These are phyloP conservation scores for Drepana falcataria DNA, from an alignment of 2,888 invertebrate species.

Conservation along the genomic window DNA sequence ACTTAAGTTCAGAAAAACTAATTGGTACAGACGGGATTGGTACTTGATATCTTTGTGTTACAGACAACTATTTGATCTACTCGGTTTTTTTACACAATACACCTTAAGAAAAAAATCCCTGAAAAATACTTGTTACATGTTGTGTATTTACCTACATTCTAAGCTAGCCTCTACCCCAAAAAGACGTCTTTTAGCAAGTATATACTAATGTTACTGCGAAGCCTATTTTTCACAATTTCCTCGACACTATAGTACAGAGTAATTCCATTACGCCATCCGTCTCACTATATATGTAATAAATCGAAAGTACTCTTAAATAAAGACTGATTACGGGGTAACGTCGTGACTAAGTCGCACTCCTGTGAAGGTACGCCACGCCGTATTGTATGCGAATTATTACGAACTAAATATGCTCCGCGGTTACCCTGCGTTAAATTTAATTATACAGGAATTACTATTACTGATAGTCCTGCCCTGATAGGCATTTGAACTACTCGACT, in stretches of 20 bases:
- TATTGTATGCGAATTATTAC: constrained; percentile 59
- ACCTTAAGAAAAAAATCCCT: no score
- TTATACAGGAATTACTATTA: neutral
- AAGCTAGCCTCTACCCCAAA: no score
- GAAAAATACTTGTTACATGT: no score
- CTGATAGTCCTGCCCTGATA: constrained; percentile 4
- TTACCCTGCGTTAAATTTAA: constrained; percentile 31
- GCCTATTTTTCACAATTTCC: constrained; percentile 30
- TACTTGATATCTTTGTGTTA: no score
- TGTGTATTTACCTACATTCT: no score
- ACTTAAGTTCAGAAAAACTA: no score
- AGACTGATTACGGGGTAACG: constrained; percentile 24
- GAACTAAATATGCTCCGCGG: constrained; percentile 27
- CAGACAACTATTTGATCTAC: no score
- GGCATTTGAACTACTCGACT: constrained; percentile 22
- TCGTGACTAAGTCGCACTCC: constrained; percentile 37
- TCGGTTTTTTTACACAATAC: no score
- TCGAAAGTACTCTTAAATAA: constrained; percentile 18
- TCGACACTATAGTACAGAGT: constrained; percentile 18
- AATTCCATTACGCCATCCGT: constrained; percentile 31
- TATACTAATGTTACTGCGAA: constrained; percentile 15
- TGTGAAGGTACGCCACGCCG: constrained; percentile 29
- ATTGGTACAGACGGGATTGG: no score
- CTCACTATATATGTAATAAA: constrained; percentile 13
- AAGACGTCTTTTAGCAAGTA: no score